Conservation (phyloP, 2,888 invertebrate species). For the Altica lythri region DNA sequence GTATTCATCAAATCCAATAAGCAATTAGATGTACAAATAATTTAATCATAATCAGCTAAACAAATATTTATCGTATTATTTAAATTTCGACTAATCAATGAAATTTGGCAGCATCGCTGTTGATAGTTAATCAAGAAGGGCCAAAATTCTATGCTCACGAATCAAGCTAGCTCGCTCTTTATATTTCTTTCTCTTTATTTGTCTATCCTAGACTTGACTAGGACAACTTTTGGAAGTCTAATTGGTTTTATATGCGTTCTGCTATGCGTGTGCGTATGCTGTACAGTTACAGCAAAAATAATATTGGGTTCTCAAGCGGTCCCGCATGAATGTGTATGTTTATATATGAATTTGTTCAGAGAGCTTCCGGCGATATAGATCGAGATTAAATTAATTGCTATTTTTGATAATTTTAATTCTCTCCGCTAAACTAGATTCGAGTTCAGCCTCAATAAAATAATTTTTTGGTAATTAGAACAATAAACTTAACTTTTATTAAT, state of each 20-base stretch:
- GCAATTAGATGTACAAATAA: neutral
- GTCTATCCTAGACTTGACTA: slow-evolving; percentile 42
- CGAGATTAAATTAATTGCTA: no score
- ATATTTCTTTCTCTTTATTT: slow-evolving; percentile 29
- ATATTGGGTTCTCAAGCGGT: slow-evolving; percentile 18
- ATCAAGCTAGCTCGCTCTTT: slow-evolving; percentile 23
- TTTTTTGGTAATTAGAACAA: no score
- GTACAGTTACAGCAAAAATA: slow-evolving; percentile 42
- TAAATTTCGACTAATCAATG: no score
- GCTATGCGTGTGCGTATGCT: slow-evolving; percentile 33
- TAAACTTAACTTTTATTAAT: no score
- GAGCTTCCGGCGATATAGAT: no score
- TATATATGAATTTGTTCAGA: no score
- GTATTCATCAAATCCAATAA: no score
- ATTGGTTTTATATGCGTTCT: slow-evolving; percentile 40
- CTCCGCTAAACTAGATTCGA: no score
- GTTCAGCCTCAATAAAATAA: no score
- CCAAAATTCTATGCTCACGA: slow-evolving; percentile 26
- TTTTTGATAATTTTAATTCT: no score
- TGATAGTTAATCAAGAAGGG: slow-evolving; percentile 31
- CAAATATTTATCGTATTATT: neutral
- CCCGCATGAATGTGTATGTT: no score
- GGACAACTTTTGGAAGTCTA: slow-evolving; percentile 41
- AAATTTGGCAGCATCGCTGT: slow-evolving; percentile 21
- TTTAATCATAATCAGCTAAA: neutral